Base-by-base conservation (phyloP, 1,140 invertebrate species). In the Anastrepha ludens region DNA sequence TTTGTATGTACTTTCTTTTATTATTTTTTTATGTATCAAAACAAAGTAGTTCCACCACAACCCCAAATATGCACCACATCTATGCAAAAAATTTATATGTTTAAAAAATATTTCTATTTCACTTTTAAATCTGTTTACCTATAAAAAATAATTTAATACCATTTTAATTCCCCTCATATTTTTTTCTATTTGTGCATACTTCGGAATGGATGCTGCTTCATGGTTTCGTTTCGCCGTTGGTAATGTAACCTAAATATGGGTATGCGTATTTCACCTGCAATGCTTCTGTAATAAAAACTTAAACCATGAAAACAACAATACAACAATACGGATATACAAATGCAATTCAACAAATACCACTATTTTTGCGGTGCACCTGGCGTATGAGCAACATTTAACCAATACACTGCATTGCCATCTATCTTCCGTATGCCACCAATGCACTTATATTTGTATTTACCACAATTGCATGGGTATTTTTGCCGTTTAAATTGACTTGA, bases 301-400 rank as follows among this genome's bases (percentile, higher is more conserved):
- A 13, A 65, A 65, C 6, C 67, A 47, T 11, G 39, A 44, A 74
- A 44, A 74, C 67, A 74, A 74, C 44, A 39, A 65, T 29, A 70
- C 17, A n/a, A 55, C 74, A 29, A 81, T 5, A 81, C 17, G 55
- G 47, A 81, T 41, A 81, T 55, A 58, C 74, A 81, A 50, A 78
- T 55, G 50, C 74, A 81, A 55, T 58, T 55, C 41, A 74, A 74
- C 67, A 47, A 74, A 74, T 81, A 55, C 74, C 47, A 20, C 44
- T 81, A n/a, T 74, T 55, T 58, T n/a, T 81, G 44, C 47, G 74
- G 20, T 81, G 20, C 8, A 50, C 47, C 20, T 29, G 47, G 44
- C 74, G 74, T 81, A 81, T 81, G 74, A 55, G 50, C 74, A 81
- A 81, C 74, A 81, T 81, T 81, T 81, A 81, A 50, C 74, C 47